These are phyloP conservation scores for Gobius niger DNA, from an alignment of 2,113 vertebrate species.

Conservation along the genomic window DNA sequence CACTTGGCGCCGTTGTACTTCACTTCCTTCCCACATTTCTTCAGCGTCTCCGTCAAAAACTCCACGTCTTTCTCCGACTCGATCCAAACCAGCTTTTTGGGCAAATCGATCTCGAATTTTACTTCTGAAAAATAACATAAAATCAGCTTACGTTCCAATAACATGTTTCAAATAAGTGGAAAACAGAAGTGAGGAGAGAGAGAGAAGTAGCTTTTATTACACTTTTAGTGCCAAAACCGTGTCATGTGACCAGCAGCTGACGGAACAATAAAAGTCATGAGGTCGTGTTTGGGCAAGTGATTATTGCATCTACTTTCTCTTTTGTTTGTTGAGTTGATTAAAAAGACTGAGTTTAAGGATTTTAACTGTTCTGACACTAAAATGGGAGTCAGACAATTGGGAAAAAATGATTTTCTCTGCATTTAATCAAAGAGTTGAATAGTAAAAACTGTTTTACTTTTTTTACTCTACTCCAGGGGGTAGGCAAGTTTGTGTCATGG, in stretches of 20 bases:
- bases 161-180: background rate
- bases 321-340: background rate
- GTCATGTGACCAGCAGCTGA: background rate
- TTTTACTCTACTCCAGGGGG: too few relatives aligned
- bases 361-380: too few relatives aligned
- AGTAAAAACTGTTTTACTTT: too few relatives aligned
- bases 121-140: constrained; percentile 74
- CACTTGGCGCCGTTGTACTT: constrained; percentile 84
- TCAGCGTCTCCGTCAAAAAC: constrained; percentile 83
- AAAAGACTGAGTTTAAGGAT: background rate
- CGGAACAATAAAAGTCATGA: background rate
- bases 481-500: too few relatives aligned
- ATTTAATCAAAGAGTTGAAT: too few relatives aligned
- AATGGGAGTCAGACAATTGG: too few relatives aligned
- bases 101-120: constrained; percentile 89
- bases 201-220: background rate
- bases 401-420: too few relatives aligned
- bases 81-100: constrained; percentile 90
- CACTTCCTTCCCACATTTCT: constrained; percentile 89
- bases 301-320: background rate
- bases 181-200: background rate
- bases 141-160: background rate
- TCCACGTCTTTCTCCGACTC: constrained; percentile 83
- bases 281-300: background rate
- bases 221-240: background rate